These are phyloP conservation scores for Piaya cayana DNA, from an alignment of 2,113 vertebrate species.

Conservation along the genomic window DNA sequence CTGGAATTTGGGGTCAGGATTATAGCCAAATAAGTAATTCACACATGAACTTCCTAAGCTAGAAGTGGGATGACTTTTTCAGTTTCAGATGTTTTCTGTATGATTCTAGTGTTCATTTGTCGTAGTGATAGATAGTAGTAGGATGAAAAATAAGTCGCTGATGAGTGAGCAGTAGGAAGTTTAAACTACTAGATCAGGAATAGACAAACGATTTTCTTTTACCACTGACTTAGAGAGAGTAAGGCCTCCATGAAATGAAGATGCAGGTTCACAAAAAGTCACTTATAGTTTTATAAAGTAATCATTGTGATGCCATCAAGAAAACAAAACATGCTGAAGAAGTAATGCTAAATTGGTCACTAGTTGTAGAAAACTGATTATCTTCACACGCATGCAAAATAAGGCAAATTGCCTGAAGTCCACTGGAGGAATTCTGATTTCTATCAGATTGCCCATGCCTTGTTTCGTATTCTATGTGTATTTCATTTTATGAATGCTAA, in stretches of 20 bases:
- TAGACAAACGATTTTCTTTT: neutral
- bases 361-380: neutral
- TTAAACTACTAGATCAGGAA: neutral
- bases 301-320: neutral
- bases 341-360: neutral
- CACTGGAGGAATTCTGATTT: neutral
- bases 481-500: neutral
- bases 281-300: neutral
- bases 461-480: neutral
- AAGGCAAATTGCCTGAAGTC: neutral
- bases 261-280: neutral
- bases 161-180: neutral
- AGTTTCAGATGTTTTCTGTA: neutral
- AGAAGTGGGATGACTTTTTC: neutral
- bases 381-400: neutral
- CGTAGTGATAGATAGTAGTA: neutral
- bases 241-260: neutral
- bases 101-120: neutral
- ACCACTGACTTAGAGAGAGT: neutral
- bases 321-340: neutral
- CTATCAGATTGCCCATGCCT: neutral
- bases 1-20: neutral
- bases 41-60: neutral
- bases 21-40: neutral
- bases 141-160: neutral